Evolutionary conservation across 1,140 invertebrate species (phyloP).

Genomic region (Telenomus remus): DNA sequence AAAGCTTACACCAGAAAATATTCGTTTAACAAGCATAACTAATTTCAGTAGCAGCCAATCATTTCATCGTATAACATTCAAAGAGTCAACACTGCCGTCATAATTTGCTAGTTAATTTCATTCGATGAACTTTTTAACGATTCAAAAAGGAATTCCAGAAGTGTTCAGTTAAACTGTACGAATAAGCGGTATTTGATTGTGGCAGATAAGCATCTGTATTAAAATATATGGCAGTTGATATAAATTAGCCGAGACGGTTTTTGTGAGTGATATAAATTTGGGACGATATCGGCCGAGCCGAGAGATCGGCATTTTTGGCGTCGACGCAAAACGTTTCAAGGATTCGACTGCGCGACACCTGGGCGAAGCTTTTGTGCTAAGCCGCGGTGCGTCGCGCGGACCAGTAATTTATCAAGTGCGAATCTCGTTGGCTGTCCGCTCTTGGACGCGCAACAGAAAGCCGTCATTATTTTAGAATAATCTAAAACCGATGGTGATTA

Average conservation of each 20-base stretch:
- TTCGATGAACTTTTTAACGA: no score
- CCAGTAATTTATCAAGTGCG: slow-evolving; percentile 63
- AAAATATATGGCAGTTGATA: slow-evolving; percentile 1
- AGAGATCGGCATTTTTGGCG: slow-evolving; percentile 38
- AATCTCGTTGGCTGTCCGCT: slow-evolving; percentile 41
- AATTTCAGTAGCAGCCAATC: no score
- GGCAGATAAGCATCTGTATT: background rate
- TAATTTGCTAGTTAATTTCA: no score
- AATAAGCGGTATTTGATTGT: background rate
- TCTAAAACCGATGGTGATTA: slow-evolving; percentile 77
- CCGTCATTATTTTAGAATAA: slow-evolving; percentile 76
- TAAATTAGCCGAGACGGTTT: slow-evolving; percentile 11
- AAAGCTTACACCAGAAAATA: background rate
- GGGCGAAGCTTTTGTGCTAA: slow-evolving; percentile 51
- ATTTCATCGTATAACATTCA: no score
- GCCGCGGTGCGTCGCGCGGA: slow-evolving; percentile 57
- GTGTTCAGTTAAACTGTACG: no score
- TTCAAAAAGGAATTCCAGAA: no score
- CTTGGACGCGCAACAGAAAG: slow-evolving; percentile 59
- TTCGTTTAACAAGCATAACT: background rate
- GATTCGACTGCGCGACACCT: slow-evolving; percentile 65
- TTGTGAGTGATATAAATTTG: slow-evolving; percentile 10
- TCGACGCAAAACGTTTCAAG: slow-evolving; percentile 61
- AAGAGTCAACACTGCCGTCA: no score
- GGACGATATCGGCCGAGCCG: slow-evolving; percentile 15